Evolutionary conservation across 2,888 invertebrate genomes (phyloP), one percentile per base, ranked within the genome.

Genomic region (Rhagophthalmus giganteus): DNA sequence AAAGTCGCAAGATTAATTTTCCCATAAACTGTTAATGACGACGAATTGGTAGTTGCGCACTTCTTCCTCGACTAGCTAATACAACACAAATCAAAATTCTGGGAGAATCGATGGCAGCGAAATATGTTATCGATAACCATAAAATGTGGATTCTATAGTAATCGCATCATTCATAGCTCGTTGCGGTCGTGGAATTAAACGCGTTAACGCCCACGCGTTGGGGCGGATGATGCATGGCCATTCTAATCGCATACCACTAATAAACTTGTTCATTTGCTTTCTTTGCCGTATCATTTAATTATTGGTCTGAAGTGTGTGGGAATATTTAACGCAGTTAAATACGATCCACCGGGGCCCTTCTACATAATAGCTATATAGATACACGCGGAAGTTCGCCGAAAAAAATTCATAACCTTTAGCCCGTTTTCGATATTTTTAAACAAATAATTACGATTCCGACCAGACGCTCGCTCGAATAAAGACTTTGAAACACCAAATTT

Each of bases 211-310:
- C 41, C 30, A 35, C 41, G 41, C 49, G 41, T 31, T 35, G 31
- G 49, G 41, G 49, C 41, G 41, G 41, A 49, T 49, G 35, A 49
- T 41, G 37, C 49, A 37, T 41, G 26, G 25, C 34, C 41, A 31
- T 16, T 41, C 37, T 49, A 49, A 49, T 40, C 34, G 40, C 33
- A 41, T 40, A 47, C 34, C 24, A 37, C 41, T 49, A 49, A 41
- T 49, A 49, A 41, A 41, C 26, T 37, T 35, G 35, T 37, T 35
- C 41, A 30, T 49, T 41, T 35, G 27, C 41, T 49, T 49, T 49
- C 33, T 35, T 41, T 32, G 40, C 34, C 13, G n/a, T 35, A 42
- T 49, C 49, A 41, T 37, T 49, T 49, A 41, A 49, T 41, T 49
- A 41, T 25, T 28, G 10, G 15, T 30, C 28, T 38, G 8, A 32